These are phyloP conservation scores for Onychostoma macrolepis DNA, from an alignment of 2,113 vertebrate species.

Conservation along the genomic window DNA sequence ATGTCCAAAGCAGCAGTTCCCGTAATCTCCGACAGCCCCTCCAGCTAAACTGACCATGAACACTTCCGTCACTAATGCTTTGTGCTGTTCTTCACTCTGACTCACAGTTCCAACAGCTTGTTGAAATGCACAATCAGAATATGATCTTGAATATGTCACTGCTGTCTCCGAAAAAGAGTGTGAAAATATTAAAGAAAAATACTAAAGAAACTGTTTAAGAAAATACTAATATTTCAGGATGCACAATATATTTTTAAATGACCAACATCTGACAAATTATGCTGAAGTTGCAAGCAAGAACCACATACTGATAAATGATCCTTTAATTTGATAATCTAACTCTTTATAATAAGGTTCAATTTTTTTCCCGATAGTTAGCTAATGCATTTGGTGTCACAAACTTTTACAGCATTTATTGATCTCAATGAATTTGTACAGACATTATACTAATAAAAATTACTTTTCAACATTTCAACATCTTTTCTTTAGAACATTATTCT, in stretches of 20 bases:
- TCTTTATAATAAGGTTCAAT: not conserved
- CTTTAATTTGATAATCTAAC: not conserved
- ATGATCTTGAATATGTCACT: conserved; percentile 7
- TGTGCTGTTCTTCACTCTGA: not conserved
- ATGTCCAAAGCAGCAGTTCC: not conserved
- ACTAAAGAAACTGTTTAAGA: not conserved
- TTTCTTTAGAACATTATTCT: not conserved
- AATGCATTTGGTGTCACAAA: not conserved
- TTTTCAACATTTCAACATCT: too few species aligned
- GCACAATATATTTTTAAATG: not conserved
- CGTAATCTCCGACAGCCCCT: not conserved
- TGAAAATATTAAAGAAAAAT: not conserved
- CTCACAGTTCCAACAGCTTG: conserved; percentile 10
- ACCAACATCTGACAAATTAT: not conserved
- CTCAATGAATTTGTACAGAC: not conserved
- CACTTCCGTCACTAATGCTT: not conserved
- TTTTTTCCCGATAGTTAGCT: not conserved
- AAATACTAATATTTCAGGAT: not conserved
- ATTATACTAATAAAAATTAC: not conserved
- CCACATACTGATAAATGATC: not conserved
- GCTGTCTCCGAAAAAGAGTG: not conserved
- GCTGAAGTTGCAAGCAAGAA: not conserved
- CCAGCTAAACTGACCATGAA: conserved; percentile 10
- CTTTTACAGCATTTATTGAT: not conserved
- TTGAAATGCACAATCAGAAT: conserved; percentile 31